Base-by-base conservation (phyloP, 2,113 vertebrate species). In the Miniopterus natalensis region DNA sequence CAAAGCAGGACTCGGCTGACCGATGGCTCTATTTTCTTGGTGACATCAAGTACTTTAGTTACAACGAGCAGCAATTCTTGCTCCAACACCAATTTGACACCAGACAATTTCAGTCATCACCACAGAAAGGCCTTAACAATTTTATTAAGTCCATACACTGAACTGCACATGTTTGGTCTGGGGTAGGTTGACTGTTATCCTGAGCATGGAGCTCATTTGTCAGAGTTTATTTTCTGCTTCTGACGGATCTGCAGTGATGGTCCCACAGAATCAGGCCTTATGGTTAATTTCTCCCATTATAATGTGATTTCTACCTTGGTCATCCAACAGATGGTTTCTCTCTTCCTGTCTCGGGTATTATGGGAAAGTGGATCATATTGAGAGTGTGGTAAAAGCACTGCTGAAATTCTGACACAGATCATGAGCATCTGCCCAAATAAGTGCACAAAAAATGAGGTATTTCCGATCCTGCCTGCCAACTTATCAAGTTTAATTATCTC, bases 311-410 rank as follows among this genome's bases (percentile, higher is more conserved):
- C 88, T 91, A 96, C 96, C 95, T 97, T 89, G 92, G 83, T 94
- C 81, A 95, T 91, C 89, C 96, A 96, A 93, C 95, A 96, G 93
- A 96, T 97, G 96, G 95, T 68, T 95, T 83, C 75, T 86, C 71
- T 63, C 68, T 49, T 93, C 57, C 57, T 84, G 68, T 95, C 81
- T 94, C 85, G n/a, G 55, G 36, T 86, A 75, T 89, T 86, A 84
- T 86, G 84, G 96, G 77, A 86, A 79, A 91, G 40, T 66, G 25
- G 63, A 88, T 79, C 74, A 78, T 36, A 91, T 70, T 95, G 55
- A 31, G 31, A 68, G 36, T 63, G 68, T 93, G 70, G 17, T 83
- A 85, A 84, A 88, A 45, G 18, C 74, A 51, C 23, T 65, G 49
- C 45, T 73, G 79, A 94, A 94, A 91, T 89, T 83, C 55, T 84